Base-by-base conservation (phyloP, 2,113 vertebrate genomes). In the Struthio camelus region DNA sequence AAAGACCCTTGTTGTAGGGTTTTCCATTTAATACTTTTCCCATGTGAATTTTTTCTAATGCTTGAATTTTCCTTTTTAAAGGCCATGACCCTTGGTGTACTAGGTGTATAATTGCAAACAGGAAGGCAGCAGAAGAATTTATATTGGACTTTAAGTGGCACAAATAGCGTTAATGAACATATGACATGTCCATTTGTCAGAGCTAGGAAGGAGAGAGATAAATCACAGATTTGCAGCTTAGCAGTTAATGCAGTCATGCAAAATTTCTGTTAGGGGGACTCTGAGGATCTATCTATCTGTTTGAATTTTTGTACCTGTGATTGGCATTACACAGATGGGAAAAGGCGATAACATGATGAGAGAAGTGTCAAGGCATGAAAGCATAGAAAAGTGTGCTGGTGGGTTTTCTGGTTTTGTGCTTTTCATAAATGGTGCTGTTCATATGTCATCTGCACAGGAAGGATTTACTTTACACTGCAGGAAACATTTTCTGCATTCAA, bases 271-370 rank as follows among this genome's bases (percentile, higher is more conserved):
- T 76, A 54, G 67, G 62, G 83, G 88, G 94, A 65, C 85, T 93
- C 90, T 40, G 48, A 90, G 61, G n/a, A 75, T 77, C 84, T 81
- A 77, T 85, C 51, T 71, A 25, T 70, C 56, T 56, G 69, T 59
- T 46, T 92, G 61, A 90, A 82, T 91, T 87, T 91, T 81, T 62
- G 25, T 80, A 24, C 17, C 59, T 71, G 44, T 90, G 75, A 85
- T 87, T 94, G 70, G 92, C 90, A 90, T 62, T 79, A 80, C 89
- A 84, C 89, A 90, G 90, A 95, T 85, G 77, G 93, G 58, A 78
- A 61, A 69, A 79, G 62, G 83, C 36, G 58, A 73, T 70, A 59
- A 46, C 62, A 56, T 32, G 65, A 69, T 72, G 66, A 89, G n/a
- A 85, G 56, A 62, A 90, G 85, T 94, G 83, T 95, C 75, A 61